Evolutionary conservation across 2,797 vertebrate species (phyloP), one percentile per base, ranked within the genome.

Genomic region (Spheniscus humboldti): DNA sequence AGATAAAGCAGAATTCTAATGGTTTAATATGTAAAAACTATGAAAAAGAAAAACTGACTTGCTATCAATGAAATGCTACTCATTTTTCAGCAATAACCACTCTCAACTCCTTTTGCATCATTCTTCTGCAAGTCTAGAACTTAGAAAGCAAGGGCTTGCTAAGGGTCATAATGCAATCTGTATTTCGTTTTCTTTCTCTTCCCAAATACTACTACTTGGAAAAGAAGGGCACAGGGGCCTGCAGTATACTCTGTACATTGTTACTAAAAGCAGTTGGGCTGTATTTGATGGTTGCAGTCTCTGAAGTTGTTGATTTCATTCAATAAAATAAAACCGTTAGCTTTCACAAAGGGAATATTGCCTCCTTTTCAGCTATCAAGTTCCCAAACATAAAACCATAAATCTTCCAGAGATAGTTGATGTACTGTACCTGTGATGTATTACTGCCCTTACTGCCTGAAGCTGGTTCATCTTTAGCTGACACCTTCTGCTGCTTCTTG

Each of bases 401-500:
- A 57, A 71, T 53, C 47, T 56, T 90, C 5, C 56, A 52, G 41
- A 86, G 55, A 79, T 11, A 3, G 30, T 0, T 31, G 18, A 84
- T 87, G 31, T 25, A 47, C 73, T 50, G 33, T 97, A 99, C 99
- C 99, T 99, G 99, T 88, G 98, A 98, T 62, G 98, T 92, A 86
- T 89, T 98, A 97, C 97, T 98, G 98, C 97, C 96, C 97, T 98
- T 99, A 97, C 98, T 98, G 97, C 98, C 98, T 57, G 98, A 98
- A 90, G 98, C 97, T 68, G 97, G 98, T 92, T 99, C 99, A 83
- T 99, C 98, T 98, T 99, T 99, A 96, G 98, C 98, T 94, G 98
- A 98, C 95, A 98, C 98, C 97, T 99, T 99, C 98, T 99, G 99
- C 97, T 98, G 98, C 94, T 99, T 99, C 98, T 99, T 99, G 97